A percentile compares a stretch with the other conserved stretches of the same genome.
phyloP scores from a whole-genome alignment of 92 coral and sea anemone species.

The Phenganax stokvisi region DNA sequence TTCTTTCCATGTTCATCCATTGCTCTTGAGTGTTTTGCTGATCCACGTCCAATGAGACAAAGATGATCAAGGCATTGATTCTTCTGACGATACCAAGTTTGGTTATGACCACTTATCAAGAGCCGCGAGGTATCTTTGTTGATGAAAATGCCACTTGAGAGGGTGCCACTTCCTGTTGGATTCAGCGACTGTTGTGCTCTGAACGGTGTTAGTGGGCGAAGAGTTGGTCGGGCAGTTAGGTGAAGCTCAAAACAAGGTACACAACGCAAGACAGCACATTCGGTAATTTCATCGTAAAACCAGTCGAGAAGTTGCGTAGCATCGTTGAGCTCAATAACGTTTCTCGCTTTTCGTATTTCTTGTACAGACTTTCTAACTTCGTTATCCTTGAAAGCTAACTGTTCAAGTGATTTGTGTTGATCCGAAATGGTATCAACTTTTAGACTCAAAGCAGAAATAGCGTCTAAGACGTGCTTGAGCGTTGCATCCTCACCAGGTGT shows the following conservation, averaged over 20 bases:
- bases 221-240: conserved; percentile 16
- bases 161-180: conserved; percentile 36
- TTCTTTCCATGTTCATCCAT: conserved; percentile 25
- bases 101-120: conserved; percentile 33
- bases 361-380: conserved; percentile 33
- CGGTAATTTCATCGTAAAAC: conserved; percentile 36
- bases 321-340: conserved; percentile 26
- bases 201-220: conserved; percentile 34
- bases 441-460: conserved; percentile 36
- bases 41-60: conserved; percentile 16
- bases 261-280: conserved; percentile 35
- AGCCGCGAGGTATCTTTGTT: conserved; percentile 34
- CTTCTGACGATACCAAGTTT: conserved; percentile 37
- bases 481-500: conserved; percentile 24
- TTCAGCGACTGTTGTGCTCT: conserved; percentile 22
- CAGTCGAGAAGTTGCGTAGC: conserved; percentile 34
- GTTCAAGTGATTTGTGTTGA: conserved; percentile 31
- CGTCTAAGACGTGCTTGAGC: conserved; percentile 30
- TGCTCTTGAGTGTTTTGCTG: conserved; percentile 17
- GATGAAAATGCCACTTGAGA: conserved; percentile 32
- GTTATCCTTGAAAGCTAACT: conserved; percentile 36
- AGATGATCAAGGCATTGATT: conserved; percentile 25
- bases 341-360: conserved; percentile 41
- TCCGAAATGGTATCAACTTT: conserved; percentile 39
- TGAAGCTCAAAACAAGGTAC: conserved; percentile 41